Evolutionary conservation across 2,797 vertebrate genomes (phyloP), one percentile per base, ranked within the genome.

Genomic region (Anguilla marmorata): DNA sequence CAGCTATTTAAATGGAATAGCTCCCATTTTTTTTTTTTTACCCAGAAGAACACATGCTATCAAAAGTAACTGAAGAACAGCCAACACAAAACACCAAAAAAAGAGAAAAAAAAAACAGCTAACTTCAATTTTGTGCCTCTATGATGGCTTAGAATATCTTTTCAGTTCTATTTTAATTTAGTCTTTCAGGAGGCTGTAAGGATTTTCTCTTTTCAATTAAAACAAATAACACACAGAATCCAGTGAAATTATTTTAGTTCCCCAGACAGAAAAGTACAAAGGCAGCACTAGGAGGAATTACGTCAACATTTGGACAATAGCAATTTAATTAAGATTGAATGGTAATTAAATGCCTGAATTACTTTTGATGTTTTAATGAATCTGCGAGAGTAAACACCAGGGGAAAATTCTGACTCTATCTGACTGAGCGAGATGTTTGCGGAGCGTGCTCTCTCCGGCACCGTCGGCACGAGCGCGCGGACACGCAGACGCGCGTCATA

Each of bases 281-380:
- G 87, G 85, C 85, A 89, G 30, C 85, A 88, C 85, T 87, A 89
- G 63, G 82, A 86, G 74, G 85, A 80, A 60, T 84, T 88, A 27
- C 54, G 63, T 89, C 85, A 85, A 89, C 66, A 82, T 69, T 87
- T 86, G 48, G 63, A 89, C 82, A 87, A 89, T 84, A 85, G 83
- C 82, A 87, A 85, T 84, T 84, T 85, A 88, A 89, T 90, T 88
- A 90, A 87, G 87, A 89, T 86, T 84, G 88, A 89, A 89, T 82
- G 54, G 85, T 58, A 89, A 90, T 87, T 87, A 90, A 50, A 84
- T 85, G 85, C 86, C 41, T 84, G 84, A 85, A 66, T 87, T 83
- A 88, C 66, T 37, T 90, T 89, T 90, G 88, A 90, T 84, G 88
- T 88, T 90, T 90, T 90, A 89, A 91, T 89, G 89, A 90, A 90